Base-by-base conservation (phyloP, 2,888 invertebrate genomes). In the Ferdinandea cuprea region DNA sequence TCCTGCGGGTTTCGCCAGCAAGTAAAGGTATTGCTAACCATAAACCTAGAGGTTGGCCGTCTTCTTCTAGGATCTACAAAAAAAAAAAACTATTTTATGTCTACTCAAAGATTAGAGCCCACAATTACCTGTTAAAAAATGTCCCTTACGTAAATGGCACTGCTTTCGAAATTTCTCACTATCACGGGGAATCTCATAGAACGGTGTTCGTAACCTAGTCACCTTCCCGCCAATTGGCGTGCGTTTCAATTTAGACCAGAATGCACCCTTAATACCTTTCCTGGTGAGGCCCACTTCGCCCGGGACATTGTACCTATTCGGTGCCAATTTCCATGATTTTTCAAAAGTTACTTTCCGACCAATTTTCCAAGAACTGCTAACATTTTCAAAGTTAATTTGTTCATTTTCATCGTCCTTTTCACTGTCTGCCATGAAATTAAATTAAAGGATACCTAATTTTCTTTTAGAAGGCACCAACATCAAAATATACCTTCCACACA, bases 1-100 rank as follows among this genome's bases (percentile, higher is more conserved):
- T 88, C 88, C 0, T 13, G 44, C 0, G 88, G 88, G 81, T 87
- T 72, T 7, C 84, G 89, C 83, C 87, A 89, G 46, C 88, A 89
- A 0, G 84, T 84, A 0, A 72, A 15, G 2, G 83, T 56, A 30
- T 86, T 83, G 5, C 19, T 73, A 2, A 87, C 68, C 90, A 89
- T 89, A 2, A 56, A 32, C 3, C 89, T 86, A 0, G 86, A 40
- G 0, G 86, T 83, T 0, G 90, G 85, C 0, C 87, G 87, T 6
- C 85, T 86, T 0, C 85, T 86, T 2, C 89, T 87, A 0, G 88
- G 88, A 87, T 89, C 89, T 89, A 9, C 0, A 52, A 44, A 2
- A 1, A 44, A 0, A 9, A 30, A 44, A n/a, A n/a, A n/a, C n/a
- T n/a, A n/a, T n/a, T n/a, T n/a, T n/a, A n/a, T n/a, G n/a, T n/a